These are phyloP conservation scores for Pristionchus fissidentatus DNA, from an alignment of 2,888 invertebrate species.

Conservation along the genomic window DNA sequence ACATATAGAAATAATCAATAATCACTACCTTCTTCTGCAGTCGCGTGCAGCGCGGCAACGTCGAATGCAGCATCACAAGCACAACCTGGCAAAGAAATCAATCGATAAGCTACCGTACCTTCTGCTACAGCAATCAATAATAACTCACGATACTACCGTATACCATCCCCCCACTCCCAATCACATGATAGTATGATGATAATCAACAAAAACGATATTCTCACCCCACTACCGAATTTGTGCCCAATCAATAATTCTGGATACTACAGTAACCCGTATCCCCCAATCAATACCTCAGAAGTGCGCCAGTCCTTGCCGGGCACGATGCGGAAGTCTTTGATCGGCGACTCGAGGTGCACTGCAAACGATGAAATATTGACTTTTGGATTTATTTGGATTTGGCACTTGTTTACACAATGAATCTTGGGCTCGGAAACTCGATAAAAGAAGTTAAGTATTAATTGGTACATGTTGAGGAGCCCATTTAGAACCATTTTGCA, in stretches of 20 bases:
- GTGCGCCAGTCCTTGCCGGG: conserved; percentile 42
- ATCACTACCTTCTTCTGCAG: conserved; percentile 59
- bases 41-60: conserved; percentile 60
- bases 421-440: too few relatives aligned
- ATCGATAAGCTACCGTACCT: background rate
- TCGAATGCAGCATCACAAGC: conserved; percentile 52
- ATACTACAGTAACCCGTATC: background rate
- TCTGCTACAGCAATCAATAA: background rate
- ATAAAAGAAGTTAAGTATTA: too few relatives aligned
- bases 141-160: background rate
- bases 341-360: conserved; percentile 21
- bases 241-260: too few relatives aligned
- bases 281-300: background rate
- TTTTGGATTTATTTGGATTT: too few relatives aligned
- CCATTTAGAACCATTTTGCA: too few relatives aligned
- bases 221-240: too few relatives aligned
- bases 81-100: background rate
- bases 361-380: background rate
- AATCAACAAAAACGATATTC: too few relatives aligned
- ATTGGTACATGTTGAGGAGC: too few relatives aligned
- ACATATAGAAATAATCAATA: too few relatives aligned
- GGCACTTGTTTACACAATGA: too few relatives aligned
- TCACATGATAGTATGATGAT: too few relatives aligned
- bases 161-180: background rate
- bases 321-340: conserved; percentile 32